Conservation (phyloP, 2,113 vertebrate species). For the Syngnathus scovelli region DNA sequence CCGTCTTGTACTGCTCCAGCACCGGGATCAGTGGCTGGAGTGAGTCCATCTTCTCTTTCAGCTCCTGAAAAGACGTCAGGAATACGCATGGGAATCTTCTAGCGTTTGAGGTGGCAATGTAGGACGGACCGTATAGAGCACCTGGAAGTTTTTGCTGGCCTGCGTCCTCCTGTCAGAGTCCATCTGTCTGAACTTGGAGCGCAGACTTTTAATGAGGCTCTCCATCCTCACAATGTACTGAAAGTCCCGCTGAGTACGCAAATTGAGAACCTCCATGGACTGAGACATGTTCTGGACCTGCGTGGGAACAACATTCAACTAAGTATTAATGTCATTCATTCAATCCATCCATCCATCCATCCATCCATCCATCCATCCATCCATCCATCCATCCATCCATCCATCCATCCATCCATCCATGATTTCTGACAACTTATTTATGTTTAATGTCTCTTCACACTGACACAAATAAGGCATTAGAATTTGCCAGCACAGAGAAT, state of each 20-base stretch:
- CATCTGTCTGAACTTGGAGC: conserved; percentile 93
- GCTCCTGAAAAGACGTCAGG: conserved; percentile 71
- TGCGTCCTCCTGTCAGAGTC: conserved; percentile 92
- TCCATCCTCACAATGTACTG: conserved; percentile 99
- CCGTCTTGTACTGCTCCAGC: conserved; percentile 97
- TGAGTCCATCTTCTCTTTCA: conserved; percentile 95
- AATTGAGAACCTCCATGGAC: conserved; percentile 97
- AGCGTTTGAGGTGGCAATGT: background rate
- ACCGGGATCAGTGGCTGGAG: conserved; percentile 93
- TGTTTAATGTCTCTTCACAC: background rate
- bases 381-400: conserved; percentile 6
- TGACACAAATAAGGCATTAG: background rate
- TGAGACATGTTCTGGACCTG: conserved; percentile 99
- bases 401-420: background rate
- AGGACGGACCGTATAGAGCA: conserved; percentile 44
- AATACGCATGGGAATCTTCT: background rate
- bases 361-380: conserved; percentile 3
- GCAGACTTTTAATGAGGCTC: conserved; percentile 93
- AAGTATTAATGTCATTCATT: background rate
- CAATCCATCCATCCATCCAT: no score
- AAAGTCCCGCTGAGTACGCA: conserved; percentile 97
- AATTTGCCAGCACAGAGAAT: background rate
- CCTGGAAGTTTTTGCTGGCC: conserved; percentile 94
- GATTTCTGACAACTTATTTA: no score
- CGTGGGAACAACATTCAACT: conserved; percentile 35